These are phyloP conservation scores for Oncopodura yosiiana DNA, from an alignment of 1,140 invertebrate genomes.

Conservation along the genomic window DNA sequence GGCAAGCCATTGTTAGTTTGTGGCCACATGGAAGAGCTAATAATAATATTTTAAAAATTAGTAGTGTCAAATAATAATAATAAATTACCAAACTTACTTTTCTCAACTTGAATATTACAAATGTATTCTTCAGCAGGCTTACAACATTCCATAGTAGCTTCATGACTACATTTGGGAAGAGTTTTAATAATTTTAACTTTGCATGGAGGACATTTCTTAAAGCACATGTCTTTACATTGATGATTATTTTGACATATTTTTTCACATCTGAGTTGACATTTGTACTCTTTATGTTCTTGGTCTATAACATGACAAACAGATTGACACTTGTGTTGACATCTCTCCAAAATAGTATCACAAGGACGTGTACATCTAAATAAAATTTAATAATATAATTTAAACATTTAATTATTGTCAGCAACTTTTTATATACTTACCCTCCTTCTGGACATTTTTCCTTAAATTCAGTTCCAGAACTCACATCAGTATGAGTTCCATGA, in stretches of 20 bases:
- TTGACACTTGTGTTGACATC: constrained; percentile 36
- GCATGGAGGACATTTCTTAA: constrained; percentile 18
- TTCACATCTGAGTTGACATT: constrained; percentile 21
- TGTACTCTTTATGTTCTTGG: constrained; percentile 24
- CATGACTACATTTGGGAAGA: constrained; percentile 23
- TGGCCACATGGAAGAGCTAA: constrained; percentile 23
- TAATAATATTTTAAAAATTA: too few species aligned
- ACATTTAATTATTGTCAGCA: too few species aligned
- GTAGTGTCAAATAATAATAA: too few species aligned
- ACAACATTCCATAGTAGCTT: constrained; percentile 20
- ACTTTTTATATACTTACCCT: too few species aligned
- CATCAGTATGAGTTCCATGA: constrained; percentile 29
- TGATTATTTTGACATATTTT: constrained; percentile 23
- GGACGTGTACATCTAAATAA: constrained; percentile 15
- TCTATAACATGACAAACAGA: constrained; percentile 36
- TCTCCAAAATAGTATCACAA: constrained; percentile 25
- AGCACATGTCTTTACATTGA: constrained; percentile 22
- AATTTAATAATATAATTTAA: too few species aligned
- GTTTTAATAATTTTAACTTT: neutral
- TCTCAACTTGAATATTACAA: constrained; percentile 4
- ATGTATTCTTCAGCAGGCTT: neutral
- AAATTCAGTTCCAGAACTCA: constrained; percentile 19
- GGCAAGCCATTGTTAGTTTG: constrained; percentile 17
- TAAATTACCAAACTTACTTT: too few species aligned
- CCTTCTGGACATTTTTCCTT: constrained; percentile 23